Evolutionary conservation across 2,888 invertebrate genomes (phyloP).

Genomic region (Cheilosia soror): DNA sequence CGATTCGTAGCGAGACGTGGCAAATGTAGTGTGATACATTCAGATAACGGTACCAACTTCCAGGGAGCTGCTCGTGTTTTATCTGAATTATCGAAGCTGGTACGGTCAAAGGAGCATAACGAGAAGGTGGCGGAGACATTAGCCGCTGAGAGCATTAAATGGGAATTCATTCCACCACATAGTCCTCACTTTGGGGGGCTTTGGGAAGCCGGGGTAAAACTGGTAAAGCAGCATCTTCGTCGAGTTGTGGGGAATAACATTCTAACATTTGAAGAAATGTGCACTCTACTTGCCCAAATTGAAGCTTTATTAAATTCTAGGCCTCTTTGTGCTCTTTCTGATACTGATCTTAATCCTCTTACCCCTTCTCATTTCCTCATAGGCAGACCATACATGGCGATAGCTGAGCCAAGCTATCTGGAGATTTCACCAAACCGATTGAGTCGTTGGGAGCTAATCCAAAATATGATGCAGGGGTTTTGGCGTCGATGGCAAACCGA

Average conservation of each 20-base stretch:
- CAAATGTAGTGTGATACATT: slow-evolving; percentile 49
- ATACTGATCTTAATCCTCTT: slow-evolving; percentile 56
- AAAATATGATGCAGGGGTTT: too few relatives aligned
- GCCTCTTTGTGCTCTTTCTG: slow-evolving; percentile 54
- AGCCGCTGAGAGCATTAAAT: too few relatives aligned
- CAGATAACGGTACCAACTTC: slow-evolving; percentile 70
- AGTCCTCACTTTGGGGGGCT: slow-evolving; percentile 17
- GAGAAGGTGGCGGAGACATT: too few relatives aligned
- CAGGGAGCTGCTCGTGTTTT: slow-evolving; percentile 27
- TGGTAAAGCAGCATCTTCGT: too few relatives aligned
- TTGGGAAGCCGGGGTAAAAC: slow-evolving; percentile 52
- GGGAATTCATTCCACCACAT: too few relatives aligned
- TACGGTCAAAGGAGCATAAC: too few relatives aligned
- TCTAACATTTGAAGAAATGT: too few relatives aligned
- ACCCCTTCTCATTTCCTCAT: slow-evolving; percentile 64
- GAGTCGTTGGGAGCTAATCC: too few relatives aligned
- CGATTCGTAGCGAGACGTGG: slow-evolving; percentile 57
- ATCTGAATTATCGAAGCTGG: too few relatives aligned
- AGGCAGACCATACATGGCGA: slow-evolving; percentile 47
- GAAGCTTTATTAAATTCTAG: slow-evolving; percentile 3
- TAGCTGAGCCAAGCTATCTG: slow-evolving; percentile 46
- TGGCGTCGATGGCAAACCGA: too few relatives aligned
- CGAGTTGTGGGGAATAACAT: too few relatives aligned
- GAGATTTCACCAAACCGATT: slow-evolving; percentile 7
- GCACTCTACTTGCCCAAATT: too few relatives aligned